phyloP scores from a whole-genome alignment of 1,140 invertebrate species.

The Drosophila ironensis region DNA sequence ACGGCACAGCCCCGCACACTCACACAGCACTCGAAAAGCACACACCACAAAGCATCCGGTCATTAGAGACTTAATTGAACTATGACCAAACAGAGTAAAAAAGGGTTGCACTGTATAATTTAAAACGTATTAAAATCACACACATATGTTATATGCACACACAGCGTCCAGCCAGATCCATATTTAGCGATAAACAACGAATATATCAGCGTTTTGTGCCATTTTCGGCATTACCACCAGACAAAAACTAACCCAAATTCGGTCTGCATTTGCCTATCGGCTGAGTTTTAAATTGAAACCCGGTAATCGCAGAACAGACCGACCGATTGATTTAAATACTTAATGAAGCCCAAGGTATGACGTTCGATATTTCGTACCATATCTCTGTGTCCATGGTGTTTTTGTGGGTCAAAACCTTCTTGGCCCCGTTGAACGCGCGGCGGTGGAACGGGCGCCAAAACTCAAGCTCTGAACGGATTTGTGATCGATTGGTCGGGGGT shows the following conservation, averaged over 20 bases:
- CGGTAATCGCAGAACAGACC: constrained; percentile 10
- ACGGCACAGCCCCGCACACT: background rate
- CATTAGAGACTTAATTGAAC: constrained; percentile 73
- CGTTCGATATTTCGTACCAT: background rate
- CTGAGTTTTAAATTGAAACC: constrained; percentile 23
- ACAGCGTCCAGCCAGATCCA: constrained; percentile 7
- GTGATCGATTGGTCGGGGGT: background rate
- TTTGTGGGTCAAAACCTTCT: constrained; percentile 34
- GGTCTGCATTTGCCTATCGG: constrained; percentile 37
- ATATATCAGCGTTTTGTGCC: constrained; percentile 21
- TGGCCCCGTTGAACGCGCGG: constrained; percentile 33
- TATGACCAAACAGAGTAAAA: constrained; percentile 59
- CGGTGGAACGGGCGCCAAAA: constrained; percentile 34
- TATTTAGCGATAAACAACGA: background rate
- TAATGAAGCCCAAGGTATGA: constrained; percentile 41
- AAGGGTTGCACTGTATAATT: constrained; percentile 69
- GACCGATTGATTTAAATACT: constrained; percentile 56
- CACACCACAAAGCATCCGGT: constrained; percentile 43
- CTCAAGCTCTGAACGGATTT: constrained; percentile 61
- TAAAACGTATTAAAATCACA: constrained; percentile 70
- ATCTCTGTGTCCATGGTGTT: too few relatives aligned
- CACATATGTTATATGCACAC: constrained; percentile 22
- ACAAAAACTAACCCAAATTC: constrained; percentile 35
- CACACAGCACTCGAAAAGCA: background rate
- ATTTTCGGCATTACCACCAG: constrained; percentile 46